Percentiles rank a stretch among this genome's conserved stretches.
phyloP scores from a whole-genome alignment of 2,113 vertebrate genomes.

The Aepyceros melampus region DNA sequence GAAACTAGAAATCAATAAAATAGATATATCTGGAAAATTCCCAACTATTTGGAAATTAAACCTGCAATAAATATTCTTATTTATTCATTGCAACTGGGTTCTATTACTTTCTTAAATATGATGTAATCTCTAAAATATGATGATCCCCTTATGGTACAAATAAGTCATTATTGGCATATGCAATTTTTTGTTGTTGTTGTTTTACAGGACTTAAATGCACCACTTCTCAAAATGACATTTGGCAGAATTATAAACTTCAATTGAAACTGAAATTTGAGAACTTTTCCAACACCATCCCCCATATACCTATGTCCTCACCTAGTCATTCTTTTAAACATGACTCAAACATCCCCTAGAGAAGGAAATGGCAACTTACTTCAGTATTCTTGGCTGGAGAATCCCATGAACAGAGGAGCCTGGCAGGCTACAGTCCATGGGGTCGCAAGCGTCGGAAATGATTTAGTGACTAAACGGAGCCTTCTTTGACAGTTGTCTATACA shows the following conservation, averaged over 20 bases:
- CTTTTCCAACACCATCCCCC: background rate
- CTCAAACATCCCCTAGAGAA: background rate
- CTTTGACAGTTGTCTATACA: background rate
- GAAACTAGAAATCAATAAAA: background rate
- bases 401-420: background rate
- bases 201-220: background rate
- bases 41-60: background rate
- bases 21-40: background rate
- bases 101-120: background rate
- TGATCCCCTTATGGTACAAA: background rate
- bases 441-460: accelerated
- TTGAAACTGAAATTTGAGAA: background rate
- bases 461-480: background rate
- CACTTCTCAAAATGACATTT: background rate
- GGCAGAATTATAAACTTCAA: background rate
- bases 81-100: background rate
- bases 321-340: background rate
- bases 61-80: background rate
- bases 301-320: background rate
- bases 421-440: background rate
- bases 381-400: background rate
- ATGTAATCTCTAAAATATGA: background rate
- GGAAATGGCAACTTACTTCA: background rate
- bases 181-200: background rate
- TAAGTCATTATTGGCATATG: background rate